Evolutionary conservation across 2,888 invertebrate species (phyloP).

Genomic region (Scaeva pyrastri): DNA sequence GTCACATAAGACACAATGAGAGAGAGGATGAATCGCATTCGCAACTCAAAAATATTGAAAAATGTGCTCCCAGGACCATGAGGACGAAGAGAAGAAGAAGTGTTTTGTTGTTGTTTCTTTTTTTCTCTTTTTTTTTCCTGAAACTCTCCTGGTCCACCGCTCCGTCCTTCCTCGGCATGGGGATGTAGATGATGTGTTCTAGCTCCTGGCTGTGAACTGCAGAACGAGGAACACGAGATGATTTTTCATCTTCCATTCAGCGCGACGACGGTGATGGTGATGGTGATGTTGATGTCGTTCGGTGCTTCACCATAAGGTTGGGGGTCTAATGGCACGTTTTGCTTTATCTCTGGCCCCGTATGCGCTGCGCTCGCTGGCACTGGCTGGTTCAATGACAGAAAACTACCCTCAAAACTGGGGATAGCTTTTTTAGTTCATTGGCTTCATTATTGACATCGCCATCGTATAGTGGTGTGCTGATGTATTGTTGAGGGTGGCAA

Average conservation of each 20-base stretch:
- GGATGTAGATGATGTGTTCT: background rate
- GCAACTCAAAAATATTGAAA: slow-evolving; percentile 72
- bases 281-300: background rate
- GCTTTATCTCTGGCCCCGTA: slow-evolving; percentile 5
- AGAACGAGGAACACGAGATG: slow-evolving; percentile 4
- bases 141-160: background rate
- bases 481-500: slow-evolving; percentile 12
- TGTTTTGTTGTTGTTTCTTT: slow-evolving; percentile 26
- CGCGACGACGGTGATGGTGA: background rate
- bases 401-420: slow-evolving; percentile 58
- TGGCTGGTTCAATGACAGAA: slow-evolving; percentile 40
- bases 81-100: background rate
- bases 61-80: slow-evolving; percentile 48
- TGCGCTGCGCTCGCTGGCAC: background rate
- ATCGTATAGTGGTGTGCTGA: slow-evolving; percentile 17
- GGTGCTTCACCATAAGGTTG: slow-evolving; percentile 16
- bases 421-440: slow-evolving; percentile 71
- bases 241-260: slow-evolving; percentile 49
- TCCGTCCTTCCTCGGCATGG: background rate
- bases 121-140: background rate
- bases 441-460: slow-evolving; percentile 71
- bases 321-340: slow-evolving; percentile 64
- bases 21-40: slow-evolving; percentile 53
- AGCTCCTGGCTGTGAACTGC: slow-evolving; percentile 16
- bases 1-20: slow-evolving; percentile 59